These are phyloP conservation scores for Erpetoichthys calabaricus DNA, from an alignment of 2,797 vertebrate species.

Conservation along the genomic window DNA sequence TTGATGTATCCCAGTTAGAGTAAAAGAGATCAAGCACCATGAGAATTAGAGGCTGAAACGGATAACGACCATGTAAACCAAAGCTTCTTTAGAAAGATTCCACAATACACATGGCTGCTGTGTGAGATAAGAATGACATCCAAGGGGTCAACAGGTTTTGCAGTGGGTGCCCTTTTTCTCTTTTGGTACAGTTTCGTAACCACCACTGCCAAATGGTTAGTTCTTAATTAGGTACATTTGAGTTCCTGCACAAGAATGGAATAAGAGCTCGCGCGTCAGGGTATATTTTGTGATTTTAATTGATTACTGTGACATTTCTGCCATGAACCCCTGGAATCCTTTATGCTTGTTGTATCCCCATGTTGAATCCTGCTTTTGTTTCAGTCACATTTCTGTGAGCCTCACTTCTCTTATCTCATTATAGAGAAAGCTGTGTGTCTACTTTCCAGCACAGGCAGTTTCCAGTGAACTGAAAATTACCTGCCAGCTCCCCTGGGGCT, in stretches of 20 bases:
- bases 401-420: not conserved
- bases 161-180: too few relatives aligned
- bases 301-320: not conserved
- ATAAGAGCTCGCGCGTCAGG: too few relatives aligned
- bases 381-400: not conserved
- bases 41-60: too few relatives aligned
- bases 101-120: too few relatives aligned
- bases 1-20: too few relatives aligned
- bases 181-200: too few relatives aligned
- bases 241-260: too few relatives aligned
- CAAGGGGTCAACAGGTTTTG: not conserved
- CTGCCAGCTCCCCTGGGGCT: conserved; percentile 1
- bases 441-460: not conserved
- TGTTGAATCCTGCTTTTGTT: not conserved
- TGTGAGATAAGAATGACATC: not conserved
- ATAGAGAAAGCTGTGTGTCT: not conserved
- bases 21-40: too few relatives aligned
- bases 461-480: not conserved
- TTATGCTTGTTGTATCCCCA: not conserved
- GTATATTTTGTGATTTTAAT: not conserved
- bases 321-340: not conserved
- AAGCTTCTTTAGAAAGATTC: too few relatives aligned
- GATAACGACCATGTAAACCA: too few relatives aligned
- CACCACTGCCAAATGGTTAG: too few relatives aligned
- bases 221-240: too few relatives aligned